phyloP scores from a whole-genome alignment of 23 tunicate genomes.

The Trididemnum nubilum region DNA sequence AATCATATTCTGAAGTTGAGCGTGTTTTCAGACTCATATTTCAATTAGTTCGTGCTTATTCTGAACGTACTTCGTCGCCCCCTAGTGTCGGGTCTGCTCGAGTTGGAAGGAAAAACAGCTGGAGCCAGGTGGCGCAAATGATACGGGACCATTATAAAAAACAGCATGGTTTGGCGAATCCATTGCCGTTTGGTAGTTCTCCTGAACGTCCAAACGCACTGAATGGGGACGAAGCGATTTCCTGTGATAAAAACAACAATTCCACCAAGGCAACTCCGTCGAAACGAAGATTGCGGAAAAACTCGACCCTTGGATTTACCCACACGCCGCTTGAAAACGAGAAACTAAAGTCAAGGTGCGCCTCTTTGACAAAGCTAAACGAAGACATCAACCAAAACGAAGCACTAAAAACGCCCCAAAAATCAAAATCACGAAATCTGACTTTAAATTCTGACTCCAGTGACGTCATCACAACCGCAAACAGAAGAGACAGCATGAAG shows the following conservation, averaged over 20 bases:
- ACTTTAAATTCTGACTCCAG: background rate
- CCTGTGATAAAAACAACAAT: constrained; percentile 46
- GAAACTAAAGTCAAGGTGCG: constrained; percentile 23
- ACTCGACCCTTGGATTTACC: background rate
- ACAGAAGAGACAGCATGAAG: background rate
- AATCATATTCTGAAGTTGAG: constrained; percentile 47
- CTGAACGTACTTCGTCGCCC: background rate
- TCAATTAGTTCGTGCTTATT: constrained; percentile 30
- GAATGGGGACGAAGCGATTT: background rate
- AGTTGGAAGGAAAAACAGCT: constrained; percentile 12
- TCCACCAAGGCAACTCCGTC: background rate
- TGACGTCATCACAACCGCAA: background rate
- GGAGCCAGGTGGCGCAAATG: constrained; percentile 53
- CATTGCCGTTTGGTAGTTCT: background rate
- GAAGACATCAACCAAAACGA: background rate
- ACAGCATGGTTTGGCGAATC: constrained; percentile 1
- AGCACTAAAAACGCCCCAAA: background rate
- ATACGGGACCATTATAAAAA: constrained; percentile 35
- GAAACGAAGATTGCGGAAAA: constrained; percentile 8
- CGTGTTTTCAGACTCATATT: constrained; percentile 33
- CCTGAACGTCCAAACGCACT: background rate
- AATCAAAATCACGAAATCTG: no score
- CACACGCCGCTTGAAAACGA: background rate
- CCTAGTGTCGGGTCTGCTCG: constrained; percentile 15
- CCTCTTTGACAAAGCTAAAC: constrained; percentile 41